Conservation (phyloP, 1,140 invertebrate genomes). For the Euwallacea fornicatus region DNA sequence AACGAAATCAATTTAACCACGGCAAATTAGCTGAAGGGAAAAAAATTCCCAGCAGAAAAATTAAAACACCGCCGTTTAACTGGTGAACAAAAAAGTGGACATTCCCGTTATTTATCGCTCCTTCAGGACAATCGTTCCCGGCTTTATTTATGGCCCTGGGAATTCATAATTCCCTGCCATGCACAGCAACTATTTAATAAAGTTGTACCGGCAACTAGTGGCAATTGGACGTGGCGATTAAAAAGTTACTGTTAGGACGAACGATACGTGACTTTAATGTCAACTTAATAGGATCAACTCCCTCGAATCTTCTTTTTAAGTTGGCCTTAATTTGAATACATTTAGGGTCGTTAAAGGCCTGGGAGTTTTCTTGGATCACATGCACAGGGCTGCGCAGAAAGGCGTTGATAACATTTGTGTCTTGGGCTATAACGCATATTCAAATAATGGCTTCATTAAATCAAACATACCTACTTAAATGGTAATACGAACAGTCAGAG, state of each 20-base stretch:
- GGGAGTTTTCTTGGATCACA: background rate
- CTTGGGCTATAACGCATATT: background rate
- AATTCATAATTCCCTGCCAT: slow-evolving; percentile 25
- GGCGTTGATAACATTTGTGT: too few species aligned
- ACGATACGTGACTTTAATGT: slow-evolving; percentile 24
- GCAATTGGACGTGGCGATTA: slow-evolving; percentile 31
- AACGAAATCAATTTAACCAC: too few species aligned
- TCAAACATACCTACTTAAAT: background rate
- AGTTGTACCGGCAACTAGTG: slow-evolving; percentile 29
- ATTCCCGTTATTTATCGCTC: slow-evolving; percentile 4
- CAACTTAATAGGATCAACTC: slow-evolving; percentile 15
- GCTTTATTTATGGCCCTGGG: slow-evolving; percentile 21
- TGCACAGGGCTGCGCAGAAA: too few species aligned
- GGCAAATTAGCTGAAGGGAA: too few species aligned
- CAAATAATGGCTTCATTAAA: background rate
- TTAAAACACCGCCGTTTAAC: too few species aligned
- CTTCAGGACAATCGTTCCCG: slow-evolving; percentile 10
- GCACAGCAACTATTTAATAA: slow-evolving; percentile 27
- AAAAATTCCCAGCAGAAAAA: too few species aligned
- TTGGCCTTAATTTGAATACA: background rate
- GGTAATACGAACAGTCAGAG: background rate
- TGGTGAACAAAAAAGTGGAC: too few species aligned
- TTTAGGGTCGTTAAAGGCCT: background rate
- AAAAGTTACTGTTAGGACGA: slow-evolving; percentile 22
- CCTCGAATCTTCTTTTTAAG: background rate